A percentile compares a stretch with the other conserved stretches of the same genome.
phyloP scores from a whole-genome alignment of 2,888 invertebrate species.

The Polylopha cassiicola region DNA sequence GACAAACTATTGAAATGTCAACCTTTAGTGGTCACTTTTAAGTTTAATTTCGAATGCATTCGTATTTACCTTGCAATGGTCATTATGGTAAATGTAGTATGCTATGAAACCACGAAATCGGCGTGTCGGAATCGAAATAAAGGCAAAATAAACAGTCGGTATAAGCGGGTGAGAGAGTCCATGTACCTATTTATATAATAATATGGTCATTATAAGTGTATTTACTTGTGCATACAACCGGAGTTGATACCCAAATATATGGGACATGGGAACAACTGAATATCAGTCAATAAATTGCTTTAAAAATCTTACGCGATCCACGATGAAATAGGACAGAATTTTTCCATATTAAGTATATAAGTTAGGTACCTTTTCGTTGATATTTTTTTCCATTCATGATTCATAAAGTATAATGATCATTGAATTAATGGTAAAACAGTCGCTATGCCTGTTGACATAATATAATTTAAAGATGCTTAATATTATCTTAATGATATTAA shows the following conservation, averaged over 20 bases:
- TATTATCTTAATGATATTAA: too few relatives aligned
- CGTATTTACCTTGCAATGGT: conserved; percentile 62
- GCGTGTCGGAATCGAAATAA: conserved; percentile 72
- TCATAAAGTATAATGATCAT: too few relatives aligned
- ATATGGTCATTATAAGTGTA: conserved; percentile 59
- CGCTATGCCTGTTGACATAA: too few relatives aligned
- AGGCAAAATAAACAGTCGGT: conserved; percentile 72
- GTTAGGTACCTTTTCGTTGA: too few relatives aligned
- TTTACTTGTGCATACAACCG: conserved; percentile 29
- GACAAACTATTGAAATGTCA: conserved; percentile 45
- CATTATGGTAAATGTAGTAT: conserved; percentile 73
- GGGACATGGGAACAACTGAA: too few relatives aligned
- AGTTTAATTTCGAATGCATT: conserved; percentile 39
- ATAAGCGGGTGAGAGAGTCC: conserved; percentile 50
- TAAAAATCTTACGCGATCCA: too few relatives aligned
- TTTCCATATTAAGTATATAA: too few relatives aligned
- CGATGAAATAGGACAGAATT: too few relatives aligned
- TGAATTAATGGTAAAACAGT: too few relatives aligned
- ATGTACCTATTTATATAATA: conserved; percentile 46
- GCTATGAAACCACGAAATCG: conserved; percentile 75
- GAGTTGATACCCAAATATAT: not conserved
- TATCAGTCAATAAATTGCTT: too few relatives aligned
- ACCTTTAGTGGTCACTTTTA: conserved; percentile 43
- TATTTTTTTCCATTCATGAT: too few relatives aligned
- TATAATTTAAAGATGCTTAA: too few relatives aligned